Evolutionary conservation across 2,113 vertebrate species (phyloP).

Genomic region (Epinephelus cyanopodus): DNA sequence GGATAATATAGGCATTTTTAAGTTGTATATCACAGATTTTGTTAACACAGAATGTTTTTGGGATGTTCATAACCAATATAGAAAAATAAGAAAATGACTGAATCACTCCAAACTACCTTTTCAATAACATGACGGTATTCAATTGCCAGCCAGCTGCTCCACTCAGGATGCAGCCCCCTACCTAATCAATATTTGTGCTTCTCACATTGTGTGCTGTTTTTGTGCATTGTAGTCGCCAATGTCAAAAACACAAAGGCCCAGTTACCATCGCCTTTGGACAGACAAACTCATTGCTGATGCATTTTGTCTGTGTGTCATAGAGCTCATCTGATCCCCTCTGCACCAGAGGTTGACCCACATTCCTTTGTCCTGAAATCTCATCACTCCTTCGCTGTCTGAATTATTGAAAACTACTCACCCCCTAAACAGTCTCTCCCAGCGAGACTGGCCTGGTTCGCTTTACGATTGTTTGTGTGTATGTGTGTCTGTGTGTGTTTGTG

Average conservation of each 20-base stretch:
- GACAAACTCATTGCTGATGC: constrained; percentile 37
- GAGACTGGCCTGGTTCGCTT: constrained; percentile 57
- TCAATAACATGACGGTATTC: constrained; percentile 8
- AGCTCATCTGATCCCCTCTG: constrained; percentile 62
- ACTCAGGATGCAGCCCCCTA: not conserved
- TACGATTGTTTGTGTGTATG: constrained; percentile 25
- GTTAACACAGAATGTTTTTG: not conserved
- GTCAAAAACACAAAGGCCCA: constrained; percentile 19
- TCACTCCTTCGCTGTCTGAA: constrained; percentile 67
- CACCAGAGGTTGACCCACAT: constrained; percentile 72
- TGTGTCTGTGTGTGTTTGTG: constrained; percentile 42
- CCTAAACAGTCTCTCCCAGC: constrained; percentile 54
- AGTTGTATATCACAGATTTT: constrained; percentile 4
- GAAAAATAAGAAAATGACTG: not conserved
- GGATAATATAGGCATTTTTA: not conserved
- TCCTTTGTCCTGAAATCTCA: constrained; percentile 69
- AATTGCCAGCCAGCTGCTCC: constrained; percentile 8
- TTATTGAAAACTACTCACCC: constrained; percentile 75
- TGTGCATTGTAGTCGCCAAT: not conserved
- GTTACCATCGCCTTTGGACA: constrained; percentile 28
- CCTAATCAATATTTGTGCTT: not conserved
- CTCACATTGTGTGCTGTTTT: not conserved
- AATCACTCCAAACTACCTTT: not conserved
- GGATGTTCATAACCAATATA: not conserved
- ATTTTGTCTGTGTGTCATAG: constrained; percentile 59